Conservation (phyloP, 1,140 invertebrate species). For the Amyelois transitella region DNA sequence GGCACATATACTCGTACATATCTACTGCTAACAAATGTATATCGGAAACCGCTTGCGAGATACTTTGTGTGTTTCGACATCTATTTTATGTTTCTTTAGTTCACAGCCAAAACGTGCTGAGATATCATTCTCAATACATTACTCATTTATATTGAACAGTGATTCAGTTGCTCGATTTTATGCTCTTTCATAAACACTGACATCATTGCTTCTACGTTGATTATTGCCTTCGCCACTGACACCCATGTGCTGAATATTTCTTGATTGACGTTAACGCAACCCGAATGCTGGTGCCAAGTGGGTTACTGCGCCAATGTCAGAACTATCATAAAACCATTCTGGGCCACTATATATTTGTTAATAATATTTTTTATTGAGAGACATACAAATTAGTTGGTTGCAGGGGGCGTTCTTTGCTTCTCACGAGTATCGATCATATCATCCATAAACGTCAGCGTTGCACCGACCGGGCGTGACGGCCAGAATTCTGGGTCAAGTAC, state of each 20-base stretch:
- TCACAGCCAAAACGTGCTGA: constrained; percentile 19
- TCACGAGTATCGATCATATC: constrained; percentile 27
- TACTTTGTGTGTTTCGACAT: constrained; percentile 43
- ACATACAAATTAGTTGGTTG: neutral
- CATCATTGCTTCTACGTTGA: constrained; percentile 31
- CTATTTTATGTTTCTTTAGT: constrained; percentile 22
- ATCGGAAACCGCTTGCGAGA: constrained; percentile 48
- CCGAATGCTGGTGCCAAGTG: constrained; percentile 44
- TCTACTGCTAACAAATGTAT: constrained; percentile 35
- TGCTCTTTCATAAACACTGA: constrained; percentile 28
- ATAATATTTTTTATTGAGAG: constrained; percentile 24
- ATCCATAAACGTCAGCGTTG: constrained; percentile 35
- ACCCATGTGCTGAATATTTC: constrained; percentile 40
- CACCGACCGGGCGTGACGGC: constrained; percentile 53
- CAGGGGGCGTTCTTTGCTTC: constrained; percentile 16
- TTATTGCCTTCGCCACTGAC: constrained; percentile 23
- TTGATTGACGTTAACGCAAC: constrained; percentile 54
- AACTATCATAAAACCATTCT: constrained; percentile 48
- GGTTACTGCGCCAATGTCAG: constrained; percentile 66
- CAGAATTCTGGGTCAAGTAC: constrained; percentile 68
- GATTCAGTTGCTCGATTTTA: constrained; percentile 26
- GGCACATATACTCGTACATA: constrained; percentile 36
- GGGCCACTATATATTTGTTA: constrained; percentile 28
- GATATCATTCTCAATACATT: constrained; percentile 12
- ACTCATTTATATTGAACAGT: constrained; percentile 10